Evolutionary conservation across 2,113 vertebrate genomes (phyloP).

Genomic region (Proterorhinus semilunaris): DNA sequence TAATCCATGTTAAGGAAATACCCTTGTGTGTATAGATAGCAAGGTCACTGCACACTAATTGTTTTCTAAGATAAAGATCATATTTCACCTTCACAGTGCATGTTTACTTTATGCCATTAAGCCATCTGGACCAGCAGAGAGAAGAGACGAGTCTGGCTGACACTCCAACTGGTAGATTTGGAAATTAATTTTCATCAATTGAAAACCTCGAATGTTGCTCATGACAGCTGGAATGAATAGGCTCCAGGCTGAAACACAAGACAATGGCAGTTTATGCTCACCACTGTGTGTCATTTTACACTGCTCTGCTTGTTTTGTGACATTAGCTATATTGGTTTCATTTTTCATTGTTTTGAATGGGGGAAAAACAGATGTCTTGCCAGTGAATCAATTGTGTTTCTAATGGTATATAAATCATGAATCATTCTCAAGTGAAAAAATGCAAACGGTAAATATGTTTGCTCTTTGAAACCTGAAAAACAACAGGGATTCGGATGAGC

Average conservation of each 20-base stretch:
- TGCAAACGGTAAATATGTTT: too few relatives aligned
- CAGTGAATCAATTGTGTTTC: too few relatives aligned
- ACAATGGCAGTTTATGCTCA: not conserved
- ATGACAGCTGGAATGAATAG: conserved; percentile 35
- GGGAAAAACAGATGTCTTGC: too few relatives aligned
- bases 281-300: too few relatives aligned
- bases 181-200: conserved; percentile 62
- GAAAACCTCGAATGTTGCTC: conserved; percentile 28
- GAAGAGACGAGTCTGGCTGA: conserved; percentile 39
- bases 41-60: conserved; percentile 9
- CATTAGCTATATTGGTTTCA: too few relatives aligned
- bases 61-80: conserved; percentile 21
- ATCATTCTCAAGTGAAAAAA: too few relatives aligned
- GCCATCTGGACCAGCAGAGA: conserved; percentile 64
- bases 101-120: conserved; percentile 45
- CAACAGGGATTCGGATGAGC: too few relatives aligned
- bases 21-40: not conserved
- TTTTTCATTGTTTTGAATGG: too few relatives aligned
- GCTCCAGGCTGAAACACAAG: conserved; percentile 21
- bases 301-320: too few relatives aligned
- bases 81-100: conserved; percentile 20
- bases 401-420: too few relatives aligned
- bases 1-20: not conserved
- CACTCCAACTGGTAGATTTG: conserved; percentile 57
- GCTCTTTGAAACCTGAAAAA: too few relatives aligned